Conservation (phyloP, 2,888 invertebrate species). For the Ornithoptera priamus region DNA sequence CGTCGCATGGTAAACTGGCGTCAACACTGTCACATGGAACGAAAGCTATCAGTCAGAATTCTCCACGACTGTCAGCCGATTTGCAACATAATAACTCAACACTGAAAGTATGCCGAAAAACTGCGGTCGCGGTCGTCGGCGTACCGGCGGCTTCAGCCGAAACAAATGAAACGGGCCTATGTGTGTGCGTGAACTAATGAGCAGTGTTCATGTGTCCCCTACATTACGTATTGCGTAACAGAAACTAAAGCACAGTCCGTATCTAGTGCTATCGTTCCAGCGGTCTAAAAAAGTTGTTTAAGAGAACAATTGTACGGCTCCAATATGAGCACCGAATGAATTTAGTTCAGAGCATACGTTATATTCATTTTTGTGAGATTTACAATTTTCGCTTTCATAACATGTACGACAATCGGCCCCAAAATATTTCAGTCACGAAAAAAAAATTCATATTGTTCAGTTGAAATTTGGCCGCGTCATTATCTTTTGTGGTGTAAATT, state of each 20-base stretch:
- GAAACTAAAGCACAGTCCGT: constrained; percentile 14
- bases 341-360: too few species aligned
- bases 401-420: too few species aligned
- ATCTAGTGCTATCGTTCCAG: neutral
- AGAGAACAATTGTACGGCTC: neutral
- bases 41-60: constrained; percentile 68
- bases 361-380: constrained; percentile 6
- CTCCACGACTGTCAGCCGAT: constrained; percentile 65
- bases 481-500: constrained; percentile 8
- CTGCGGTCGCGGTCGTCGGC: constrained; percentile 10
- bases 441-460: neutral
- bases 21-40: constrained; percentile 59
- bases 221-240: constrained; percentile 11
- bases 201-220: constrained; percentile 5
- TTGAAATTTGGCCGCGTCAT: neutral
- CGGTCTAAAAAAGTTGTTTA: constrained; percentile 13
- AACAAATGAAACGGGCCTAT: constrained; percentile 11
- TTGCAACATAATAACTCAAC: constrained; percentile 59
- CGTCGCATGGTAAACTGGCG: constrained; percentile 39
- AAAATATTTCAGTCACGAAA: too few species aligned
- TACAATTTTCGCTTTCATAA: neutral
- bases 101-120: constrained; percentile 31
- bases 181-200: constrained; percentile 23
- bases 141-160: neutral
- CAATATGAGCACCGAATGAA: neutral